Evolutionary conservation across 2,113 vertebrate species (phyloP), one percentile per base, ranked within the genome.

Genomic region (Leucopsar rothschildi): DNA sequence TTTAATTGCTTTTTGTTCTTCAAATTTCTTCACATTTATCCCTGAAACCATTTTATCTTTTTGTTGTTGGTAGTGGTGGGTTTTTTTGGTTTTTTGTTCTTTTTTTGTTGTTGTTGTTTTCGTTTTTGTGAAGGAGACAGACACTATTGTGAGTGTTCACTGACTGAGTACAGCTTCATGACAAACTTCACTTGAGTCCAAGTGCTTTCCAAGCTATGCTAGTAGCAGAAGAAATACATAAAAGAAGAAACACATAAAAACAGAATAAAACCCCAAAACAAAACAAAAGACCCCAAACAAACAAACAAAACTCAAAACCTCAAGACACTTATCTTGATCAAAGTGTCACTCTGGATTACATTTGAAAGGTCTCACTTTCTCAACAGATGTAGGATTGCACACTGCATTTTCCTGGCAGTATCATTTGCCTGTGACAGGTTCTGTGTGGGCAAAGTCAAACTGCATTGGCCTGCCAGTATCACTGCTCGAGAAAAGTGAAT

Each of bases 1-100:
- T 88, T 63, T 33, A 5, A 37, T 45, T 68, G 25, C 3, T 4
- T 37, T 52, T 75, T 47, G 5, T 60, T n/a, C n/a, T n/a, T n/a
- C n/a, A 11, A 0, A 4, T 52, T 78, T 33, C 10, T 18, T 60
- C 4, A 20, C 11, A 47, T 50, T 76, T 66, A 3, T 63, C 5
- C 4, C 15, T 8, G 2, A 37, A 49, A 53, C 0, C 0, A 8
- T 42, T 17, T 35, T 33, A 28, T 52, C 31, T 5, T 9, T 1
- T 16, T 15, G 40, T 15, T 42, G 40, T 42, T 42, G 40, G 40
- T 42, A 15, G 40, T 37, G 8, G 37, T 37, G 8, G 37, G 40
- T 12, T 15, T 42, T 42, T 42, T 15, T 10, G 39, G 40, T 14
- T 40, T 40, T 40, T 40, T 40, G 11, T 14, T 40, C 11, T 12